phyloP scores from a whole-genome alignment of 2,797 vertebrate genomes.

The Onychomys arenicola region DNA sequence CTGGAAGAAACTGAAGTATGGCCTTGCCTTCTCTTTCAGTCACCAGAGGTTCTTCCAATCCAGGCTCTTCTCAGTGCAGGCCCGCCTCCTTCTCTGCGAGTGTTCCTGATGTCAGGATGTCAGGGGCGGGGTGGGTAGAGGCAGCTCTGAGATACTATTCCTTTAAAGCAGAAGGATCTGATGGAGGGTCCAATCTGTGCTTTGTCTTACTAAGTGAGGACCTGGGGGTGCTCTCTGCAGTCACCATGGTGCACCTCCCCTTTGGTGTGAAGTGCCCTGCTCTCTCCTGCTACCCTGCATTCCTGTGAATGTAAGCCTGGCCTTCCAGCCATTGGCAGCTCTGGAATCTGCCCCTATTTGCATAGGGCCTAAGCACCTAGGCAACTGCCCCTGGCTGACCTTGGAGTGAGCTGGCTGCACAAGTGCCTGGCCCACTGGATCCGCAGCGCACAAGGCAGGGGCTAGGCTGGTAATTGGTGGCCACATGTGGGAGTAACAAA shows the following conservation, averaged over 20 bases:
- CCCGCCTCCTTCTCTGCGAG: background rate
- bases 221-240: background rate
- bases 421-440: too few relatives aligned
- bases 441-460: fast-evolving
- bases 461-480: too few relatives aligned
- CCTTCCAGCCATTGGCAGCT: background rate
- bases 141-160: background rate
- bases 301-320: background rate
- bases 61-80: background rate
- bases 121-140: background rate
- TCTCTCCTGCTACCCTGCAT: too few relatives aligned
- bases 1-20: background rate
- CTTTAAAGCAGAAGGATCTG: background rate
- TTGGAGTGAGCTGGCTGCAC: too few relatives aligned
- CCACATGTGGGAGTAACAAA: too few relatives aligned
- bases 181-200: too few relatives aligned
- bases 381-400: too few relatives aligned
- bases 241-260: background rate
- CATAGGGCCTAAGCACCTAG: background rate
- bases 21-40: background rate
- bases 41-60: background rate
- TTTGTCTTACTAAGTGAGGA: background rate
- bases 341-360: background rate
- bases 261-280: background rate
- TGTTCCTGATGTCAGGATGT: background rate